Base-by-base conservation (phyloP, 2,113 vertebrate genomes). In the Campylorhamphus procurvoides region DNA sequence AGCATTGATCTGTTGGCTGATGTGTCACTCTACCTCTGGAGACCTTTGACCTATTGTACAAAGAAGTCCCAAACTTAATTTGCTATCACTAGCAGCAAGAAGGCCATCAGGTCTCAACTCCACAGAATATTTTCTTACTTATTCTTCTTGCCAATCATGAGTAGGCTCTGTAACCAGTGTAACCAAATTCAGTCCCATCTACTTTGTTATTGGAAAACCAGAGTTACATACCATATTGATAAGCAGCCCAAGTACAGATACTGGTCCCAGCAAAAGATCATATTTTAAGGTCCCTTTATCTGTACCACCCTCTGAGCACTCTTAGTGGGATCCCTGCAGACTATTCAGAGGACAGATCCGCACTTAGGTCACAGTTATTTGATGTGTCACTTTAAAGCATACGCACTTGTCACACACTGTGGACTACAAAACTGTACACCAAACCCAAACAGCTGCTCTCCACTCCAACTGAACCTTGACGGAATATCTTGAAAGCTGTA, bases 61-160 rank as follows among this genome's bases (percentile, higher is more conserved):
- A 58, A 78, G 23, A 35, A 47, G n/a, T 49, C 44, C 19, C 10
- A 7, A 40, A 58, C 14, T 72, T 71, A 33, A 29, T 47, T 77
- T 81, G 27, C 14, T 47, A 28, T 24, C 39, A 40, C 12, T 9
- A 59, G 29, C 20, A 82, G 8, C n/a, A 82, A 68, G 39, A 18
- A 4, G 3, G 13, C 24, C 28, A 82, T 13, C 24, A 82, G 20
- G 24, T 53, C 24, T 88, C 14, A 63, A 18, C 12, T 53, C 39
- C 15, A 73, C 39, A 64, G 39, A 82, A 49, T 0, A 77, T 6
- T 63, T 94, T 93, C 42, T 56, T 94, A 89, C 93, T 89, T 93
- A 25, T 20, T 28, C 18, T 49, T 69, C 89, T 88, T 97, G 97
- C 87, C 97, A 93, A 97, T 97, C 96, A 96, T 59, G 9, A 69